phyloP scores from a whole-genome alignment of 2,888 invertebrate genomes.

The Torymus texanus region DNA sequence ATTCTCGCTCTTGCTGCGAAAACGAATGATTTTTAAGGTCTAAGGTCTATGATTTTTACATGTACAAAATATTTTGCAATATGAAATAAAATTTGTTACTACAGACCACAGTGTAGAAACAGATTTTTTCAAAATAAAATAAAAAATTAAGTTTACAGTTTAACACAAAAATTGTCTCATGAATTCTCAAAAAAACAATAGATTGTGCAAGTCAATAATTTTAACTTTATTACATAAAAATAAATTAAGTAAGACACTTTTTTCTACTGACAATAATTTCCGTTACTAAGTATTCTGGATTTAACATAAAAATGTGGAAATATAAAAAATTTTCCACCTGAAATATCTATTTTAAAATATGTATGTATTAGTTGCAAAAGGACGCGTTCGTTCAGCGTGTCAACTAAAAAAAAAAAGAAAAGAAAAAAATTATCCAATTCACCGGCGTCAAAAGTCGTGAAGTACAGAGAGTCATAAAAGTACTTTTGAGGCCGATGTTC shows the following conservation, averaged over 20 bases:
- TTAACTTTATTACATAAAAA: constrained; percentile 55
- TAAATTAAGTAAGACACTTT: constrained; percentile 54
- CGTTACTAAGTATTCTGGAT: constrained; percentile 34
- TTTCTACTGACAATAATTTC: constrained; percentile 42
- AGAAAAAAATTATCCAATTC: constrained; percentile 5
- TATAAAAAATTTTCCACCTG: constrained; percentile 37
- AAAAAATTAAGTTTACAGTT: constrained; percentile 23
- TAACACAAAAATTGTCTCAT: constrained; percentile 14
- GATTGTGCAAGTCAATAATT: constrained; percentile 40
- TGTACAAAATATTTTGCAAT: neutral
- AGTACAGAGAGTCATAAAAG: constrained; percentile 44
- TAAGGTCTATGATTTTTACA: neutral
- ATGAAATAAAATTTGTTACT: neutral
- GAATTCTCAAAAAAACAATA: constrained; percentile 48
- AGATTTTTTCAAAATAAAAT: constrained; percentile 16
- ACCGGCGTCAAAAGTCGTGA: constrained; percentile 50
- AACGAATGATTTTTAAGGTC: constrained; percentile 14
- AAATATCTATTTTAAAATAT: constrained; percentile 17
- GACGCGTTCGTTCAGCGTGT: constrained; percentile 20
- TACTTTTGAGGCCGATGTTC: constrained; percentile 49
- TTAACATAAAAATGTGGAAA: constrained; percentile 36
- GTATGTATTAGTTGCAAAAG: constrained; percentile 16
- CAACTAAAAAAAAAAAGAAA: constrained; percentile 29
- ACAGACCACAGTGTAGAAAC: neutral
- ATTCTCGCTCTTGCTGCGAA: neutral